Evolutionary conservation across 1,140 invertebrate genomes (phyloP).

Genomic region (Pteromalus puparum): DNA sequence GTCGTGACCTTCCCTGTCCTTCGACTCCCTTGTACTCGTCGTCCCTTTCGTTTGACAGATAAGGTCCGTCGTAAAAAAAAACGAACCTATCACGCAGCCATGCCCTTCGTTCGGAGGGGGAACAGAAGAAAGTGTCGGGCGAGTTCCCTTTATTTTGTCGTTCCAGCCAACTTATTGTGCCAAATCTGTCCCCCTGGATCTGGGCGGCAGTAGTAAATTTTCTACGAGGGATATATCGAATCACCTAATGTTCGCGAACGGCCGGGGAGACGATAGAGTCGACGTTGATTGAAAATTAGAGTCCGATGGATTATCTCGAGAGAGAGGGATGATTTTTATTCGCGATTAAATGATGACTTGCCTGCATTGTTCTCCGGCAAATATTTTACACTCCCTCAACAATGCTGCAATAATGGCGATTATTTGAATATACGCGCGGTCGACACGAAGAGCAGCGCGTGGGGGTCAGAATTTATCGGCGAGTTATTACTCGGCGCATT

Average conservation of each 20-base stretch:
- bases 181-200: not conserved
- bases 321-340: not conserved
- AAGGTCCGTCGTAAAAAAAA: constrained; percentile 17
- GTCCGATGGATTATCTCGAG: not conserved
- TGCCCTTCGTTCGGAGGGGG: not conserved
- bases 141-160: not conserved
- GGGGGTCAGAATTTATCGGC: not conserved
- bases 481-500: not conserved
- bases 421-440: not conserved
- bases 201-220: not conserved
- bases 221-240: constrained; percentile 1
- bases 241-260: not conserved
- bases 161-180: not conserved
- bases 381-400: not conserved
- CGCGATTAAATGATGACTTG: not conserved
- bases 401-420: not conserved
- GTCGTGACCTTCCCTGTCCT: constrained; percentile 1
- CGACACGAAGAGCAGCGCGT: not conserved
- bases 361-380: not conserved
- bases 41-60: constrained; percentile 3
- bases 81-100: not conserved
- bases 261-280: not conserved
- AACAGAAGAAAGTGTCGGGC: not conserved
- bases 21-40: not conserved
- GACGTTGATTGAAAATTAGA: constrained; percentile 10